Base-by-base conservation (phyloP, 2,888 invertebrate genomes). In the Acleris laterana region DNA sequence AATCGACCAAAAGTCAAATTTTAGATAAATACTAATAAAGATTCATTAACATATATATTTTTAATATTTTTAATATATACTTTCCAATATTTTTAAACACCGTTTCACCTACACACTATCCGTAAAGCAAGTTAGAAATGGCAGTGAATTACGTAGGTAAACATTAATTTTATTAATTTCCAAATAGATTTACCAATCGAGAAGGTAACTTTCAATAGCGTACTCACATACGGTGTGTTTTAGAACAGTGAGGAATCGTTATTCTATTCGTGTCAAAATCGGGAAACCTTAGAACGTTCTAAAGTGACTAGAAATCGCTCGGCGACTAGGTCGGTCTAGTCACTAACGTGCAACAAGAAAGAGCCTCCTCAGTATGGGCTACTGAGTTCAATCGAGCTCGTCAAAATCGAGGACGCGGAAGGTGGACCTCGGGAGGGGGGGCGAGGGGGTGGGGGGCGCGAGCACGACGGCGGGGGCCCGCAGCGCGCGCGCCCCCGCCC, bases 401-500 rank as follows among this genome's bases (percentile, higher is more conserved):
- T 92, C 90, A 57, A 86, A 88, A 71, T 90, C 83, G 51, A 92
- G 79, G 61, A 93, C 84, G 74, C 82, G 79, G 79, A 90, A 91
- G 5, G 89, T 87, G 68, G 83, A 76, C 74, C 80, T 77, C 42
- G 76, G 73, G 22, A 73, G 48, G 32, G 88, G 85, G 68, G 90
- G 89, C 60, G 89, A 86, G 55, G 92, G 88, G 22, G 90, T 88
- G 62, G 92, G 89, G 19, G 92, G 89, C 57, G 88, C 89, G 68
- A 90, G 74, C 72, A 87, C 76, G 55, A 90, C 85, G 72, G 86
- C 85, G 42, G 91, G 90, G 65, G 88, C 84, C 53, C 72, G 82
- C 69, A 70, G 80, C 84, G 84, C 28, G 28, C 28, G 28, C n/a
- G n/a, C n/a, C n/a, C 28, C 7, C 28, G 28, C 72, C 81, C 69